Evolutionary conservation across 2,888 invertebrate species (phyloP).

Genomic region (Ectropis crepuscularia): DNA sequence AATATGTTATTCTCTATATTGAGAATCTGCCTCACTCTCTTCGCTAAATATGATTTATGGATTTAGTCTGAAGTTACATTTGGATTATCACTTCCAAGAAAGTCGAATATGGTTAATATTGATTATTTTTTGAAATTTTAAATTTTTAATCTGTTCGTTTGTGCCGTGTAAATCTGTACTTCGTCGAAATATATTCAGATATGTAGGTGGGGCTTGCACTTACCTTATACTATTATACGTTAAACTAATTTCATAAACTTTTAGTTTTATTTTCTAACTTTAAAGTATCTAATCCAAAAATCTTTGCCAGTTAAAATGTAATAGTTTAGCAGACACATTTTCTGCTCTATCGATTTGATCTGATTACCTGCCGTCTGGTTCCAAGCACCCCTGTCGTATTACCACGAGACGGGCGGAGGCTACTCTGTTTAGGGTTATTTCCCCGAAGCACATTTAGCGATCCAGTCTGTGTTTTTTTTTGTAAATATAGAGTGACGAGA

Average conservation of each 20-base stretch:
- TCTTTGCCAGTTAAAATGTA: constrained; percentile 5
- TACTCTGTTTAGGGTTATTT: constrained; percentile 28
- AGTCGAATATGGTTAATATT: not conserved
- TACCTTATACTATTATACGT: too few species aligned
- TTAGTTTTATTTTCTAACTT: too few species aligned
- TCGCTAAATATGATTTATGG: constrained; percentile 30
- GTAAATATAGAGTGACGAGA: too few species aligned
- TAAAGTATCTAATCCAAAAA: constrained; percentile 2
- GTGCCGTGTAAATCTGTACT: too few species aligned
- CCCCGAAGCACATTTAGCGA: constrained; percentile 32
- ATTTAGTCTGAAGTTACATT: constrained; percentile 14
- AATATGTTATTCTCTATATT: not conserved
- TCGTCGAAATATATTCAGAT: too few species aligned
- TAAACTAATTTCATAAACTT: too few species aligned
- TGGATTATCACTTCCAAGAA: not conserved
- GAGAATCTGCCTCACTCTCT: constrained; percentile 19
- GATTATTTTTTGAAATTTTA: too few species aligned
- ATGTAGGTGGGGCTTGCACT: too few species aligned
- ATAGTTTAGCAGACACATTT: constrained; percentile 26
- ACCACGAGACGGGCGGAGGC: constrained; percentile 8
- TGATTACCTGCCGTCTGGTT: constrained; percentile 29
- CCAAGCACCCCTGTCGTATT: constrained; percentile 25
- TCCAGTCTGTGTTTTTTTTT: constrained; percentile 24
- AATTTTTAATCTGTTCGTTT: too few species aligned
- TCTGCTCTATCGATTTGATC: constrained; percentile 21